phyloP scores from a whole-genome alignment of 2,888 invertebrate species.

The Drosophila lutescens region DNA sequence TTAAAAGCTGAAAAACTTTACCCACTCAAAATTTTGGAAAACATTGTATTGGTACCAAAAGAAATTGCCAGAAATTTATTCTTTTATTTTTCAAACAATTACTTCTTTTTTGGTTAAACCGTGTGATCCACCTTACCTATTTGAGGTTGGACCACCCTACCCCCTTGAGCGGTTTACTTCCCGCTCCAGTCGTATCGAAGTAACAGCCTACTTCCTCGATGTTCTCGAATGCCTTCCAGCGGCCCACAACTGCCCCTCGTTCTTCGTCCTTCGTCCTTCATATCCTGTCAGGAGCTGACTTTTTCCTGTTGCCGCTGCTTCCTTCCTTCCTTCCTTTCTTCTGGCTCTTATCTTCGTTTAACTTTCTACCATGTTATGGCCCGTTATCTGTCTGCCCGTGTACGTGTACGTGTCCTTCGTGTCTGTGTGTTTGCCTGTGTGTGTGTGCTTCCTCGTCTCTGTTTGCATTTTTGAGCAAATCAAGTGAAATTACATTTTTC shows the following conservation, averaged over 20 bases:
- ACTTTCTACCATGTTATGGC: conserved; percentile 60
- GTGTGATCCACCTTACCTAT: conserved; percentile 9
- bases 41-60: too few species aligned
- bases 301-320: conserved; percentile 38
- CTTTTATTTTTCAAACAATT: too few species aligned
- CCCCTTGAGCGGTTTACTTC: not conserved
- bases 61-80: too few species aligned
- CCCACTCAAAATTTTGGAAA: too few species aligned
- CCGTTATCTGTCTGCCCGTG: conserved; percentile 57
- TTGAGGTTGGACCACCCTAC: conserved; percentile 1
- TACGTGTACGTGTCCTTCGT: conserved; percentile 25
- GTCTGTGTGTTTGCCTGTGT: conserved; percentile 5
- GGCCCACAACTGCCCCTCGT: conserved; percentile 20
- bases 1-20: too few species aligned
- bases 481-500: conserved; percentile 80
- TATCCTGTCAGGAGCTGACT: conserved; percentile 52
- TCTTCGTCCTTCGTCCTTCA: conserved; percentile 48
- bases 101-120: not conserved
- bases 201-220: conserved; percentile 59
- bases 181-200: conserved; percentile 54
- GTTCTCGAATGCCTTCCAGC: conserved; percentile 47
- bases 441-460: conserved; percentile 39
- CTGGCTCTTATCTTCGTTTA: conserved; percentile 69
- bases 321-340: conserved; percentile 35
- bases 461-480: conserved; percentile 77